These are phyloP conservation scores for Dolichomitus sp. DNA, from an alignment of 2,888 invertebrate genomes.

Conservation along the genomic window DNA sequence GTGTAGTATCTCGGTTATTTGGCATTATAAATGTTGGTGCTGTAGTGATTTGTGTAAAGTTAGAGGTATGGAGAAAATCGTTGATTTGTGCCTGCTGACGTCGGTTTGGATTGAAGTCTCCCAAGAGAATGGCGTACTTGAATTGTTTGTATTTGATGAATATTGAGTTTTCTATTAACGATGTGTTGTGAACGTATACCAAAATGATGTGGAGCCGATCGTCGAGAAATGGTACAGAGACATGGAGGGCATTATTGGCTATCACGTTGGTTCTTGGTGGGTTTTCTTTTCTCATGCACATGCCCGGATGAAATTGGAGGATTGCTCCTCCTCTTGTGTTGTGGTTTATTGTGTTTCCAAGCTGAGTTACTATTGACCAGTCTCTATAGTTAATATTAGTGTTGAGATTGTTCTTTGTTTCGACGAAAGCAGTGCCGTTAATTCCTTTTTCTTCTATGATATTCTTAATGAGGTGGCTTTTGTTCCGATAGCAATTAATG, in stretches of 20 bases:
- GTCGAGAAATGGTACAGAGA: neutral
- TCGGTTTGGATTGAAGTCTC: neutral
- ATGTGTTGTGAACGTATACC: neutral
- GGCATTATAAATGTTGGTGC: slow-evolving; percentile 23
- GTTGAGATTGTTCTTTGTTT: slow-evolving; percentile 20
- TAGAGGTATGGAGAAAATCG: slow-evolving; percentile 3
- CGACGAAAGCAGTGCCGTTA: slow-evolving; percentile 31
- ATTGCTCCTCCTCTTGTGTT: slow-evolving; percentile 27
- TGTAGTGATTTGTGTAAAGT: slow-evolving; percentile 10
- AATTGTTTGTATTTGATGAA: slow-evolving; percentile 7
- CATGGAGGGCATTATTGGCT: slow-evolving; percentile 12
- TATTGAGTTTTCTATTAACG: slow-evolving; percentile 16
- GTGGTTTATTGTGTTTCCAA: neutral
- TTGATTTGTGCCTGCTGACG: neutral
- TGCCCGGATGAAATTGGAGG: slow-evolving; percentile 9
- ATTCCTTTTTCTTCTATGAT: slow-evolving; percentile 29
- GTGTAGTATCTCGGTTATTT: slow-evolving; percentile 13
- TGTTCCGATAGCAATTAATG: slow-evolving; percentile 35
- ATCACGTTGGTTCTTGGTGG: slow-evolving; percentile 1
- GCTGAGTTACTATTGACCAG: slow-evolving; percentile 12
- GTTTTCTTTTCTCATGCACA: neutral
- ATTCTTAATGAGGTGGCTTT: slow-evolving; percentile 27
- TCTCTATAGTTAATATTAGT: neutral
- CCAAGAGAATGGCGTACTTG: slow-evolving; percentile 3
- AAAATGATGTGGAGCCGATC: too few species aligned